Percentiles rank a stretch among this genome's conserved stretches.
phyloP scores from a whole-genome alignment of 2,113 vertebrate genomes.

The Clinocottus analis region DNA sequence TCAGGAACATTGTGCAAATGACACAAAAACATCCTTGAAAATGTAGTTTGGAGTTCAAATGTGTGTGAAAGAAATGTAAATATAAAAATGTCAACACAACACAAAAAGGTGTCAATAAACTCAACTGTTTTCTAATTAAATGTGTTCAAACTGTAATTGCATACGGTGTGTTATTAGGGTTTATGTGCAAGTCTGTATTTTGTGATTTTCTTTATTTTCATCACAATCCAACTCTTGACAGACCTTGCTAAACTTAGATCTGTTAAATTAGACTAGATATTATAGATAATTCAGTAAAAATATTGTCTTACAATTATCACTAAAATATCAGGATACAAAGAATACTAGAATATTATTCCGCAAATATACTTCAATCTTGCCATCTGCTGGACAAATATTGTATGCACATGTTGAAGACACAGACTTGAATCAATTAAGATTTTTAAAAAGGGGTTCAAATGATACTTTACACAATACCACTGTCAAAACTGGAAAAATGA shows the following conservation, averaged over 20 bases:
- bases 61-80: neutral
- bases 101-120: neutral
- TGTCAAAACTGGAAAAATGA: neutral
- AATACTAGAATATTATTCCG: neutral
- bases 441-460: neutral
- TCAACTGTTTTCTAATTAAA: neutral
- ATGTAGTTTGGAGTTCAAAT: neutral
- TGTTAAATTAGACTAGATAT: neutral
- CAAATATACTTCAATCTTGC: neutral
- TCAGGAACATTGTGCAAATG: constrained; percentile 8
- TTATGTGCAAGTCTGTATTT: neutral
- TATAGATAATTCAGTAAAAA: too few relatives aligned
- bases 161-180: neutral
- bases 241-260: neutral
- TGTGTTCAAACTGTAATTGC: neutral
- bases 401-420: neutral
- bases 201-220: neutral
- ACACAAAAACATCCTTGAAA: neutral
- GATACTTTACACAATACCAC: neutral
- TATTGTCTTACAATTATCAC: neutral
- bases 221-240: too few relatives aligned
- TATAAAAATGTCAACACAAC: neutral
- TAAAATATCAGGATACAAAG: neutral
- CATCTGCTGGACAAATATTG: constrained; percentile 27
- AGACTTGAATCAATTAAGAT: neutral